Percentiles rank a stretch among this genome's conserved stretches.
These are phyloP conservation scores for Pica pica DNA, from an alignment of 2,113 vertebrate genomes.

Conservation along the genomic window DNA sequence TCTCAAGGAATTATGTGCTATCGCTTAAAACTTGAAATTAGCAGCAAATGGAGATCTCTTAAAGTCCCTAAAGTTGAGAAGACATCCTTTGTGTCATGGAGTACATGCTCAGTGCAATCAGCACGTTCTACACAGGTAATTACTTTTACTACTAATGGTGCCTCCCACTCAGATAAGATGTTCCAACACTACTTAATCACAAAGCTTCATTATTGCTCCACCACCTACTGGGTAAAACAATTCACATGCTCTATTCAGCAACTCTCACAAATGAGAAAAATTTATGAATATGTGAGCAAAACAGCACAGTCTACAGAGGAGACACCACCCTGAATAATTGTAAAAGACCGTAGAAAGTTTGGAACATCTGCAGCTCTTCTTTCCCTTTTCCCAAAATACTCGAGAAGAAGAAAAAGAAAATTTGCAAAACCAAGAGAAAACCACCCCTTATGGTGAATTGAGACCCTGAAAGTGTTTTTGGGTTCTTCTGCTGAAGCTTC, in stretches of 20 bases:
- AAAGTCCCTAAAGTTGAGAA: slow-evolving; percentile 56
- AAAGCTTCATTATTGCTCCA: slow-evolving; percentile 81
- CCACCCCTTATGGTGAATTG: neutral
- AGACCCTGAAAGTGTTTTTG: neutral
- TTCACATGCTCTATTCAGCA: slow-evolving; percentile 72
- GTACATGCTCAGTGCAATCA: slow-evolving; percentile 84
- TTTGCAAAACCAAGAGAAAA: neutral
- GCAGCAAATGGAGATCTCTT: slow-evolving; percentile 64
- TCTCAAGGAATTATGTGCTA: slow-evolving; percentile 40
- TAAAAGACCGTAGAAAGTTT: slow-evolving; percentile 1
- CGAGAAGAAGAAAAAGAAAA: neutral
- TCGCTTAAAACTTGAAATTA: slow-evolving; percentile 65
- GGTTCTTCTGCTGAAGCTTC: slow-evolving; percentile 16
- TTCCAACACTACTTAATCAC: slow-evolving; percentile 87
- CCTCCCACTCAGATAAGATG: slow-evolving; percentile 84
- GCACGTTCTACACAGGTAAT: slow-evolving; percentile 79
- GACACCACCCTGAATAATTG: slow-evolving; percentile 9
- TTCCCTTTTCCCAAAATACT: neutral
- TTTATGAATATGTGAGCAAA: slow-evolving; percentile 70
- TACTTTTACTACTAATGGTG: slow-evolving; percentile 92
- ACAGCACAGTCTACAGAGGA: slow-evolving; percentile 23
- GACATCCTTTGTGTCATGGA: slow-evolving; percentile 42
- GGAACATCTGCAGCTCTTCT: slow-evolving; percentile 9
- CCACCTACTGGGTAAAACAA: slow-evolving; percentile 84
- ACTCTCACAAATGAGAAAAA: slow-evolving; percentile 78